These are phyloP conservation scores for Pseudomyrmex dendroicus DNA, from an alignment of 1,140 invertebrate species.

Conservation along the genomic window DNA sequence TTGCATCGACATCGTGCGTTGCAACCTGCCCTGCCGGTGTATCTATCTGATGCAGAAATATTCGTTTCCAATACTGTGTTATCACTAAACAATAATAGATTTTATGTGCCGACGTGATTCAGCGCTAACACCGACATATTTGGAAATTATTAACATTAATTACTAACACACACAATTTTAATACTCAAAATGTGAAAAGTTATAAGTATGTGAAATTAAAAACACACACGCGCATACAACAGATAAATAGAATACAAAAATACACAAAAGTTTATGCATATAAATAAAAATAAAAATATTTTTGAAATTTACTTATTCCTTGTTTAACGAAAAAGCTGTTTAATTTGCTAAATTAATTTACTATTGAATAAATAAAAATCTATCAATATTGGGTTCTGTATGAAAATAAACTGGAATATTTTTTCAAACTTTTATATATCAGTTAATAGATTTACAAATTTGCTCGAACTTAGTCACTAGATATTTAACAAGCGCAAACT, in stretches of 20 bases:
- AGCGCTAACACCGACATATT: not conserved
- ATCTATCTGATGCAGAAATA: constrained; percentile 21
- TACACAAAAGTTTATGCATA: too few relatives aligned
- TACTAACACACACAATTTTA: not conserved
- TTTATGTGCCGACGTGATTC: not conserved
- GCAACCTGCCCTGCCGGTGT: not conserved
- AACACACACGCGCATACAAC: not conserved
- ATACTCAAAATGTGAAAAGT: not conserved
- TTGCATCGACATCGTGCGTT: constrained; percentile 29
- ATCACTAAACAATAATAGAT: constrained; percentile 11
- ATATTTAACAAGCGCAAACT: constrained; percentile 24
- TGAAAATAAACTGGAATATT: not conserved
- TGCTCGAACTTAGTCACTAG: not conserved
- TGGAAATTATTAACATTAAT: constrained; percentile 10
- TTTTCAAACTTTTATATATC: not conserved
- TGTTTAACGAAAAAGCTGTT: not conserved
- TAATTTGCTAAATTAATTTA: not conserved
- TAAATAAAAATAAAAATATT: not conserved
- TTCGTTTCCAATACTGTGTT: constrained; percentile 16
- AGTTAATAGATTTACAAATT: constrained; percentile 6
- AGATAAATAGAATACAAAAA: not conserved
- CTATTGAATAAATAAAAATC: not conserved
- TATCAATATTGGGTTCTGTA: not conserved
- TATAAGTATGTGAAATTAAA: not conserved
- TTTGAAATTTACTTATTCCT: not conserved